Percentiles rank a stretch among this genome's conserved stretches.
phyloP scores from a whole-genome alignment of 2,797 vertebrate species.

The Danio choprae region DNA sequence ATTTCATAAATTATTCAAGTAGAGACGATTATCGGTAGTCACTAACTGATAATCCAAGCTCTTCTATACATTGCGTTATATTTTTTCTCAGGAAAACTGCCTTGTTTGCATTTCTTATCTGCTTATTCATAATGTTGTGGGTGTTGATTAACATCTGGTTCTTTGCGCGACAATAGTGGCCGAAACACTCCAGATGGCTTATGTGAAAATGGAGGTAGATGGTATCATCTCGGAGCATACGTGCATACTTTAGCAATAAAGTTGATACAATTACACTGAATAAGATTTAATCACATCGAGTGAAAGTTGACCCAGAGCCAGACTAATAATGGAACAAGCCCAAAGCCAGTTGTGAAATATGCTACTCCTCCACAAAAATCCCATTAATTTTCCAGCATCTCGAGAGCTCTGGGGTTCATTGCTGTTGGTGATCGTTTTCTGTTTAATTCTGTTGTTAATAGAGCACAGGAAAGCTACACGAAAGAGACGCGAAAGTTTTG shows the following conservation, averaged over 20 bases:
- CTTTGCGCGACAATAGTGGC: constrained; percentile 24
- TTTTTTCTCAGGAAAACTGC: constrained; percentile 32
- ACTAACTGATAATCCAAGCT: constrained; percentile 6
- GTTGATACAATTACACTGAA: constrained; percentile 24
- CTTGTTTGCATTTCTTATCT: constrained; percentile 43
- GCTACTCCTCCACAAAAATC: constrained; percentile 10
- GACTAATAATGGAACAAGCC: constrained; percentile 15
- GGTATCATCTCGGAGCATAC: constrained; percentile 13
- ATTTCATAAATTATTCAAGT: constrained; percentile 36
- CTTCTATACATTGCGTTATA: not conserved
- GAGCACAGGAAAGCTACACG: constrained; percentile 2
- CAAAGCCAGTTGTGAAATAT: constrained; percentile 42
- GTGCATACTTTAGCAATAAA: constrained; percentile 13
- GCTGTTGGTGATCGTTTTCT: constrained; percentile 1
- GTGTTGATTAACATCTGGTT: constrained; percentile 39
- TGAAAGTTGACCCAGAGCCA: constrained; percentile 6
- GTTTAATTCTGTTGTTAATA: constrained; percentile 13
- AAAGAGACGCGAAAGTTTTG: constrained; percentile 14
- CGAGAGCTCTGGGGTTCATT: not conserved
- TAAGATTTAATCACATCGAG: constrained; percentile 20
- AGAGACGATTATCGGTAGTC: not conserved
- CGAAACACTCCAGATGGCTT: constrained; percentile 41
- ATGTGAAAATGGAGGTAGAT: constrained; percentile 16
- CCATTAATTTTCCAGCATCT: not conserved
- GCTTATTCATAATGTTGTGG: constrained; percentile 30